Conservation (phyloP, 2,797 vertebrate species). For the Peromyscus eremicus region DNA sequence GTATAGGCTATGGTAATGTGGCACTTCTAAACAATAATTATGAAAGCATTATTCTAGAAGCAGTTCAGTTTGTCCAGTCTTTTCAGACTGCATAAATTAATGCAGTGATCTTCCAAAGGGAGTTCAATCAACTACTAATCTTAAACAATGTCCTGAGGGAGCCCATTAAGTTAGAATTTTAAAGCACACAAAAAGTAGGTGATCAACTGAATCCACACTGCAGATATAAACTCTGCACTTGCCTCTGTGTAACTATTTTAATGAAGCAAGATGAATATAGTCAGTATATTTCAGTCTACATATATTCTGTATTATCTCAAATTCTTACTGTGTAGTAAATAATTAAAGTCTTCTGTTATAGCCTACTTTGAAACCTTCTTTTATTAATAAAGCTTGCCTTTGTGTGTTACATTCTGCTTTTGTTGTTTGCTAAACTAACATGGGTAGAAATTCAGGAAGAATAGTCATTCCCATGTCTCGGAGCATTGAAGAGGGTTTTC, state of each 20-base stretch:
- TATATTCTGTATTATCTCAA: background rate
- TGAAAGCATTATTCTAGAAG: conserved; percentile 6
- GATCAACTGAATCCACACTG: background rate
- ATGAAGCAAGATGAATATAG: background rate
- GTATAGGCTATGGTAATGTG: background rate
- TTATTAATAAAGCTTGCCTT: background rate
- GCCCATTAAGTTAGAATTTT: conserved; percentile 16
- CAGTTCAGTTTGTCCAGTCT: background rate
- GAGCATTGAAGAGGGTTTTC: background rate
- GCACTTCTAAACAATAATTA: background rate
- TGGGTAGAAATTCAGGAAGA: background rate
- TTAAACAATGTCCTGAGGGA: background rate
- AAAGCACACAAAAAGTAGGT: background rate
- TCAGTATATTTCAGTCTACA: background rate
- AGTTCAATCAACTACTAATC: background rate
- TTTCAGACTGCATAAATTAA: background rate
- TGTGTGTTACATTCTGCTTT: conserved; percentile 23
- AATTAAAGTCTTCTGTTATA: background rate
- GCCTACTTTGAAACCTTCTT: background rate
- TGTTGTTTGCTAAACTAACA: background rate
- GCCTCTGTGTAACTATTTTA: background rate
- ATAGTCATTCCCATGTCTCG: background rate
- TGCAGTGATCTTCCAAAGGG: background rate
- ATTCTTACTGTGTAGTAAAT: background rate
- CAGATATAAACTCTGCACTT: background rate